Conservation (phyloP, 2,113 vertebrate species). For the Channa argus region DNA sequence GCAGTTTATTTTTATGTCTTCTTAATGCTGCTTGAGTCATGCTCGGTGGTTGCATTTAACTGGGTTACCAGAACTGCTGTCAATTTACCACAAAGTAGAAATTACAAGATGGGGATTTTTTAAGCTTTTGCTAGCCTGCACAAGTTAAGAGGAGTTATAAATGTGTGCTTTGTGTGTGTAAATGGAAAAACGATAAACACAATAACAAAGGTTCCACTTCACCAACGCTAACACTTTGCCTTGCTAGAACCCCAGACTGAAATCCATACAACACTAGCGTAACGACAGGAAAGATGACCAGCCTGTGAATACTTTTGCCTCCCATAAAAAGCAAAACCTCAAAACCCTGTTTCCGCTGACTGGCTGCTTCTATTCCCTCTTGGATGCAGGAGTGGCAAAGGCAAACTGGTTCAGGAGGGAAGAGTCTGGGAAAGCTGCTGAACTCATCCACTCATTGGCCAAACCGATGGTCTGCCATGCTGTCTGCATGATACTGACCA, state of each 20-base stretch:
- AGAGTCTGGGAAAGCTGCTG: constrained; percentile 66
- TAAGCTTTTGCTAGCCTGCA: constrained; percentile 20
- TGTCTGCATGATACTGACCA: constrained; percentile 68
- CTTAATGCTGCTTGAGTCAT: constrained; percentile 70
- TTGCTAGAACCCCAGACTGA: constrained; percentile 52
- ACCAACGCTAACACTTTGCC: constrained; percentile 42
- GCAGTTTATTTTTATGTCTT: constrained; percentile 59
- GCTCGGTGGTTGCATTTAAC: constrained; percentile 62
- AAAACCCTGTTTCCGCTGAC: constrained; percentile 77
- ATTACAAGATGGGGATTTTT: constrained; percentile 44
- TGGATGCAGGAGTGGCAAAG: constrained; percentile 48
- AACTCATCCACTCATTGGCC: constrained; percentile 51
- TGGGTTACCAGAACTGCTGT: constrained; percentile 63
- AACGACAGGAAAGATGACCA: constrained; percentile 51
- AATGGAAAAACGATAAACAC: constrained; percentile 23
- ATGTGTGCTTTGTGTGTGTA: constrained; percentile 5
- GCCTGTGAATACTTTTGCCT: constrained; percentile 68
- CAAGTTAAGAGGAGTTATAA: constrained; percentile 6
- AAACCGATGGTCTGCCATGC: constrained; percentile 58
- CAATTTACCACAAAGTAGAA: constrained; percentile 51
- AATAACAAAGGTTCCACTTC: constrained; percentile 50
- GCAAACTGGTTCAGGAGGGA: constrained; percentile 51
- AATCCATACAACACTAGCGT: constrained; percentile 33
- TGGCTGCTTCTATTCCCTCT: constrained; percentile 67
- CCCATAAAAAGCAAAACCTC: constrained; percentile 69